Conservation (phyloP, 2,113 vertebrate species). For the Accipiter cooperii region DNA sequence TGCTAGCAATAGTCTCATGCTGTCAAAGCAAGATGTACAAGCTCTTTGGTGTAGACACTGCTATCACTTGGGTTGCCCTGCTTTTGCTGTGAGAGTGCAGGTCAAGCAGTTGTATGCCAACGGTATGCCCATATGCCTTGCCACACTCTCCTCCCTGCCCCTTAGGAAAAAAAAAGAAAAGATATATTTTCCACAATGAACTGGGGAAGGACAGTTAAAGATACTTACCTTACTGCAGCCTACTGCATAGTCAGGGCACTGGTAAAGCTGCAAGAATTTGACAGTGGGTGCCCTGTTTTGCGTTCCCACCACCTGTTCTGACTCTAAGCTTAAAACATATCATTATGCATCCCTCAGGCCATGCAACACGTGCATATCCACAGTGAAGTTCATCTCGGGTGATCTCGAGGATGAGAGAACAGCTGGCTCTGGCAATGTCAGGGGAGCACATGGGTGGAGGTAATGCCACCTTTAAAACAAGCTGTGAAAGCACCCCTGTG, state of each 20-base stretch:
- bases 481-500: neutral
- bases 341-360: neutral
- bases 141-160: neutral
- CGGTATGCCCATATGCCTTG: neutral
- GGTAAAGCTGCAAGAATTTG: neutral
- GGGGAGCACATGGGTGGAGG: neutral
- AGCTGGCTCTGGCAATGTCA: neutral
- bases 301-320: neutral
- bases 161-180: neutral
- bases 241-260: neutral
- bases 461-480: neutral
- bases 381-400: neutral
- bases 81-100: neutral
- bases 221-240: neutral
- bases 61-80: neutral
- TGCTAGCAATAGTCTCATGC: neutral
- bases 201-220: neutral
- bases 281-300: neutral
- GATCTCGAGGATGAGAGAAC: neutral
- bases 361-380: no score
- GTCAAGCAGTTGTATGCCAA: neutral
- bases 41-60: neutral
- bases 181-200: accelerated
- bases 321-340: neutral
- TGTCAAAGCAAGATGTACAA: neutral